Conservation (phyloP, 1,140 invertebrate genomes). For the Lepidurus couesii region DNA sequence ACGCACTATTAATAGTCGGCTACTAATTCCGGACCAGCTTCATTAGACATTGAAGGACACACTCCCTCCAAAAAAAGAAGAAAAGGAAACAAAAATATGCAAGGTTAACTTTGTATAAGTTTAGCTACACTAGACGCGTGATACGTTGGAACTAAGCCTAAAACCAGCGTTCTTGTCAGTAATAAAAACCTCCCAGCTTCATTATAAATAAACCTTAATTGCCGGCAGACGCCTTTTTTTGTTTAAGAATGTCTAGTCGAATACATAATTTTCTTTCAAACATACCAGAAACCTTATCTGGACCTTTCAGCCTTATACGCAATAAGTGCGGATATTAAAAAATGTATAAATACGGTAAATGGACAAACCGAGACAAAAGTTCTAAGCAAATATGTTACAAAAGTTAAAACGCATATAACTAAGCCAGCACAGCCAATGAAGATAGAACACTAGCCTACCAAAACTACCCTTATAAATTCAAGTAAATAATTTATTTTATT, state of each 20-base stretch:
- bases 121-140: background rate
- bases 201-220: conserved; percentile 4
- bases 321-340: no score
- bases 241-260: background rate
- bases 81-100: conserved; percentile 3
- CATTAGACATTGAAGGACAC: background rate
- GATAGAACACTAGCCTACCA: no score
- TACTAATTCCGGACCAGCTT: background rate
- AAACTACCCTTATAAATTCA: no score
- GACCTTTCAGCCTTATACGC: no score
- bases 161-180: background rate
- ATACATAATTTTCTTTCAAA: no score
- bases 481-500: no score
- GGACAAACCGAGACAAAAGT: no score
- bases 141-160: background rate
- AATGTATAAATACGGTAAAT: no score
- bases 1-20: background rate
- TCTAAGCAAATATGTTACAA: no score
- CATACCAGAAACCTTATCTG: no score
- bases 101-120: conserved; percentile 18
- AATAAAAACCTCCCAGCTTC: background rate
- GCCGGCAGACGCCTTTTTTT: background rate
- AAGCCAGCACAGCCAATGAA: no score
- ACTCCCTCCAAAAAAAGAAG: background rate
- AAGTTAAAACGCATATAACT: no score